Evolutionary conservation across 2,888 invertebrate species (phyloP).

Genomic region (Aporophyla lueneburgensis): DNA sequence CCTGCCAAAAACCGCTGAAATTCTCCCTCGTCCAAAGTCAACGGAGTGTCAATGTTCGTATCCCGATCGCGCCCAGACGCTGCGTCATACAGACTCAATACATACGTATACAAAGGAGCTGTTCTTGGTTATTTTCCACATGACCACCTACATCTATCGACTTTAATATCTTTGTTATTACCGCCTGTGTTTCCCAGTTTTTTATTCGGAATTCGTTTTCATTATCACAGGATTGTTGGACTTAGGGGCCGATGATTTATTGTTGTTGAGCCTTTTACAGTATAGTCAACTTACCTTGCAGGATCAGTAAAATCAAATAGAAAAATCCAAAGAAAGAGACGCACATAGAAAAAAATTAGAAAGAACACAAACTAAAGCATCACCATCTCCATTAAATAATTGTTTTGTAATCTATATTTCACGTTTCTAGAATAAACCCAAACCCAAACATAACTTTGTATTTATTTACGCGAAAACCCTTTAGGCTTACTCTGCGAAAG

Average conservation of each 20-base stretch:
- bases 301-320: no score
- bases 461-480: background rate
- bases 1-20: constrained; percentile 17
- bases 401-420: background rate
- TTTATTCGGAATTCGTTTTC: constrained; percentile 41
- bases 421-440: background rate
- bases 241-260: background rate
- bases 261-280: background rate
- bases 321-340: background rate
- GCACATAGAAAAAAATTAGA: background rate
- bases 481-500: background rate
- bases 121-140: constrained; percentile 80
- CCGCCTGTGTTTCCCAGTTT: constrained; percentile 45
- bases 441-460: background rate
- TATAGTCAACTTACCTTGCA: background rate
- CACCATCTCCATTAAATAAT: background rate
- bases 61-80: constrained; percentile 79
- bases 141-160: constrained; percentile 68
- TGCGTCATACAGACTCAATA: constrained; percentile 77
- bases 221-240: constrained; percentile 28
- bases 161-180: constrained; percentile 68
- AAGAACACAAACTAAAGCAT: background rate
- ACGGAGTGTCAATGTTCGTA: constrained; percentile 54
- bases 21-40: constrained; percentile 31
- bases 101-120: constrained; percentile 65